Base-by-base conservation (phyloP, 2,888 invertebrate species). In the Drosophila pseudotakahashii region DNA sequence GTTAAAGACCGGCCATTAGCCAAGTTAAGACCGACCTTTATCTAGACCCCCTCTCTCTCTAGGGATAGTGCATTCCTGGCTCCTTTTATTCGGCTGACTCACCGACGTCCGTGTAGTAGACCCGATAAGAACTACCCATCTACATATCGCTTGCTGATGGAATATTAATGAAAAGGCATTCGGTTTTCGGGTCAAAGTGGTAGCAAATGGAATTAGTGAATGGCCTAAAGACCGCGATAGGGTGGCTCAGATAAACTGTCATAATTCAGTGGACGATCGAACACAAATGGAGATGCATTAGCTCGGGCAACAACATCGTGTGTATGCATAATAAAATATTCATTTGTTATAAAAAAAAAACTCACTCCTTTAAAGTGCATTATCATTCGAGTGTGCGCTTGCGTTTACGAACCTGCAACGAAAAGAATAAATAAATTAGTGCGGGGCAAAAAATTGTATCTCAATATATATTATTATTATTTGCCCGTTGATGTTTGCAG, bases 1-100 rank as follows among this genome's bases (percentile, higher is more conserved):
- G 86, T 88, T 82, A 82, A 82, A 82, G 81, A 88, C 82, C 75
- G 84, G 70, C 82, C 88, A 81, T 81, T 87, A 81, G 81, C 88
- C 81, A 81, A 87, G 81, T 64, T 71, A 73, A 45, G 32, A 41
- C n/a, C 44, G 42, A 16, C 36, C 32, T 26, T 54, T 70, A 44
- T 62, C 54, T 26, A 26, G 32, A 16, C 36, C 45, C 44, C 37
- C 19, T 34, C 19, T 3, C 11, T 7, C 30, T 16, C 34, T 19
- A 19, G 19, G n/a, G 19, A 16, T 14, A 62, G 37, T 71, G 71
- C 71, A 71, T 55, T 73, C 50, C 55, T 5, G 26, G 34, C 64
- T 64, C 45, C 73, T 69, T 78, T 79, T 68, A 47, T 73, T 80
- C 83, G 70, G 88, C 81, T 81, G 88, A 81, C 82, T 81, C 81